Percentiles rank a stretch among this genome's conserved stretches.
These are phyloP conservation scores for Siderastrea radians DNA, from an alignment of 92 coral and sea anemone species.

Conservation along the genomic window DNA sequence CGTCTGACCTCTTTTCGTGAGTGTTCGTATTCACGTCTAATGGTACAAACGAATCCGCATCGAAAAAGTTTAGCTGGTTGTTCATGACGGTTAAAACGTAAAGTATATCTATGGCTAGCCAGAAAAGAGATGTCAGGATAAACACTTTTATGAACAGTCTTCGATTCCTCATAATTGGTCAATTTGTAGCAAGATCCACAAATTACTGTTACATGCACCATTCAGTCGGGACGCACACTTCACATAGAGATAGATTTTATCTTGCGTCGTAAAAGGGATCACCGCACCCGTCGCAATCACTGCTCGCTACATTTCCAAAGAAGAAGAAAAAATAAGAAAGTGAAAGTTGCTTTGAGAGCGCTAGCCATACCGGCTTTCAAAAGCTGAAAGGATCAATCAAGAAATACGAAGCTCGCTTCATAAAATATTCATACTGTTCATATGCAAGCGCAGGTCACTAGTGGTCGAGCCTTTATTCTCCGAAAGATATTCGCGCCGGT, in stretches of 20 bases:
- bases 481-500: conserved; percentile 11
- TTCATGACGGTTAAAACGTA: conserved; percentile 74
- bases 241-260: background rate
- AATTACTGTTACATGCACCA: conserved; percentile 11
- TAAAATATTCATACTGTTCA: conserved; percentile 17
- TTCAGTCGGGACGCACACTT: background rate
- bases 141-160: conserved; percentile 83
- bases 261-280: background rate
- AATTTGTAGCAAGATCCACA: conserved; percentile 11
- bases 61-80: conserved; percentile 75
- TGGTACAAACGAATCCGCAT: conserved; percentile 74
- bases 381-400: background rate
- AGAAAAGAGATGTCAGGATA: conserved; percentile 80
- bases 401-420: background rate
- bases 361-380: conserved; percentile 27
- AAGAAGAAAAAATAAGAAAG: background rate
- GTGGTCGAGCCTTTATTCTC: background rate
- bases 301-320: background rate
- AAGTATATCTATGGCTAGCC: conserved; percentile 86
- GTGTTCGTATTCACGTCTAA: background rate
- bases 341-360: background rate
- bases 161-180: conserved; percentile 44
- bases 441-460: conserved; percentile 1
- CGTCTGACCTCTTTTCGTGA: conserved; percentile 12
- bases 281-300: background rate